A percentile compares a stretch with the other conserved stretches of the same genome.
These are phyloP conservation scores for Cerceris rybyensis DNA, from an alignment of 2,888 invertebrate species.

Conservation along the genomic window DNA sequence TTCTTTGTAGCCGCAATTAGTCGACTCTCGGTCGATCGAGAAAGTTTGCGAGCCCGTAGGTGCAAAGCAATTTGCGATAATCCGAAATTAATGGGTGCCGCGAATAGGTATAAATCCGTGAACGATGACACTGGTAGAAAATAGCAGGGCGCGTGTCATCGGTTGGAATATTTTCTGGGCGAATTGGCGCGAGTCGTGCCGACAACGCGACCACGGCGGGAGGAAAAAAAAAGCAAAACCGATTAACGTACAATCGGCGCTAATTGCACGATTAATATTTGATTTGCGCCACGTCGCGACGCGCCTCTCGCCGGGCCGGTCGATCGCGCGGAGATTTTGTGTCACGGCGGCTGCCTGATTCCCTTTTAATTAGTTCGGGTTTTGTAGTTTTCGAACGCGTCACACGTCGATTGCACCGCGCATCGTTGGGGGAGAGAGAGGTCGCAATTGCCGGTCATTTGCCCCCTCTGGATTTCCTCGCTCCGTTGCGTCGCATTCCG, in stretches of 20 bases:
- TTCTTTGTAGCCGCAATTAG: neutral
- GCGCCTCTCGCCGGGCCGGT: conserved; percentile 32
- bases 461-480: conserved; percentile 28
- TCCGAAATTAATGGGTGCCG: conserved; percentile 64
- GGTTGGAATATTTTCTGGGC: conserved; percentile 37
- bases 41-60: conserved; percentile 3
- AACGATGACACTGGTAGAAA: conserved; percentile 45
- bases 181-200: conserved; percentile 13
- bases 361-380: conserved; percentile 77
- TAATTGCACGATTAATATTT: conserved; percentile 80
- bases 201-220: conserved; percentile 15
- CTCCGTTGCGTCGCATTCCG: conserved; percentile 30
- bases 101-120: conserved; percentile 40
- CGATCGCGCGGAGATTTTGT: conserved; percentile 53
- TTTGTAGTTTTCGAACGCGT: conserved; percentile 72
- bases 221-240: conserved; percentile 66
- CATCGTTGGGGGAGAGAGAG: conserved; percentile 15
- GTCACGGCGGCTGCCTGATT: conserved; percentile 66
- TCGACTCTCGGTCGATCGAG: neutral
- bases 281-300: conserved; percentile 68
- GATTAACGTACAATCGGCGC: conserved; percentile 77
- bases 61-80: conserved; percentile 58
- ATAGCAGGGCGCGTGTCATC: conserved; percentile 44
- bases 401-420: conserved; percentile 56
- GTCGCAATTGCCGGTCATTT: conserved; percentile 56